Conservation (phyloP, 2,888 invertebrate species). For the Lasioglossum calceatum region DNA sequence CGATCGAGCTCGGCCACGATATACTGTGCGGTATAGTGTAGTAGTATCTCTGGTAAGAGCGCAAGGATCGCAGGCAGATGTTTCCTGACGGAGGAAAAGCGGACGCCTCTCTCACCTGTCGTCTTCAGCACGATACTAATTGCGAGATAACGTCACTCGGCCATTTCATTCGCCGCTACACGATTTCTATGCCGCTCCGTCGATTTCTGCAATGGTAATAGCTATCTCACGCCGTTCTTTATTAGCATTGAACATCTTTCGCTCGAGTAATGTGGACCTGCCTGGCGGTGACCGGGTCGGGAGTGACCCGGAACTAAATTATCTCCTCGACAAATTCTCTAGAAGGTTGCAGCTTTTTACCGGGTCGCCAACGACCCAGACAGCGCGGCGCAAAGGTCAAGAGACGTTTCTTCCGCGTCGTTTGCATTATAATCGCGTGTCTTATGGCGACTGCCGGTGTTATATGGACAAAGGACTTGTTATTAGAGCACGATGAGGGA, state of each 20-base stretch:
- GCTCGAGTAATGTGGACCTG: neutral
- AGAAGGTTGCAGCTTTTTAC: neutral
- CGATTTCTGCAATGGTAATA: constrained; percentile 18
- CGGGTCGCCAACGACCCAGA: neutral
- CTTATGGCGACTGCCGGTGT: constrained; percentile 8
- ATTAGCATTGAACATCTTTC: neutral
- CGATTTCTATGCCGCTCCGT: constrained; percentile 37
- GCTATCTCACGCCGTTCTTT: neutral
- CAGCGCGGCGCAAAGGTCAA: neutral
- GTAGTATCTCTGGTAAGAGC: constrained; percentile 71
- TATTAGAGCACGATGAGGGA: constrained; percentile 53
- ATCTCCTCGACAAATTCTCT: neutral
- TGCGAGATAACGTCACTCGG: constrained; percentile 75
- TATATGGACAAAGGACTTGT: constrained; percentile 37
- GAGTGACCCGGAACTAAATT: neutral
- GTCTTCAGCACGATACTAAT: constrained; percentile 74
- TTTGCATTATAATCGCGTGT: constrained; percentile 45
- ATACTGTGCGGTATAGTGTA: constrained; percentile 49
- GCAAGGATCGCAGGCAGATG: constrained; percentile 73
- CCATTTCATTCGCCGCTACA: constrained; percentile 61
- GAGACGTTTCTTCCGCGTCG: constrained; percentile 10
- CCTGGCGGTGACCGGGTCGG: neutral
- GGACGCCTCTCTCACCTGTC: constrained; percentile 73
- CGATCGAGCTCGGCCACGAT: constrained; percentile 55
- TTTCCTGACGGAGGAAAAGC: constrained; percentile 74